A percentile compares a stretch with the other conserved stretches of the same genome.
phyloP scores from a whole-genome alignment of 2,888 invertebrate genomes.

The Caenorhabditis sinica region DNA sequence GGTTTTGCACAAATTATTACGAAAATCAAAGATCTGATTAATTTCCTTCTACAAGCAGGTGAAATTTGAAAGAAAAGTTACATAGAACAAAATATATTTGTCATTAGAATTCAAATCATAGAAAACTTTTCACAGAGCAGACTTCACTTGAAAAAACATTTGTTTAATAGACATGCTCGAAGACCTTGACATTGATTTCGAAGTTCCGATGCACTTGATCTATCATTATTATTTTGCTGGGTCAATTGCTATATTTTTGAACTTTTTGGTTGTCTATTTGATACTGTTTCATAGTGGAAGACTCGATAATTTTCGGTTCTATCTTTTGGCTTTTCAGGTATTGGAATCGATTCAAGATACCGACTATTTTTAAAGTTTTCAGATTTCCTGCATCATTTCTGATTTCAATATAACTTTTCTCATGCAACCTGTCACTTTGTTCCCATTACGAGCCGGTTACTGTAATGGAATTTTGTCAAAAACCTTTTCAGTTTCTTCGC shows the following conservation, averaged over 20 bases:
- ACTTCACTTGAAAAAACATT: no score
- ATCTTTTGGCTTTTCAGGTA: slow-evolving; percentile 27
- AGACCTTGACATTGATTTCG: no score
- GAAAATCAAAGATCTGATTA: no score
- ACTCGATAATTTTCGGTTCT: slow-evolving; percentile 17
- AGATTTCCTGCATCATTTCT: background rate
- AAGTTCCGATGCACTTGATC: no score
- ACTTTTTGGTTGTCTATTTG: slow-evolving; percentile 14
- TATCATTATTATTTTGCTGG: background rate
- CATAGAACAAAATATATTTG: no score
- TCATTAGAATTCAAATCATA: no score
- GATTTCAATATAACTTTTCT: slow-evolving; percentile 24
- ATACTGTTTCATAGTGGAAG: slow-evolving; percentile 4
- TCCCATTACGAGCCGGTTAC: slow-evolving; percentile 40
- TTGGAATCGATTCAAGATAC: no score
- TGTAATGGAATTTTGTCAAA: slow-evolving; percentile 18
- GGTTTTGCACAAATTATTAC: no score
- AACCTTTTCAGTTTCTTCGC: slow-evolving; percentile 5
- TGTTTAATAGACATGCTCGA: no score
- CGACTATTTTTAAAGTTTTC: background rate
- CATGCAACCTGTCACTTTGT: slow-evolving; percentile 36
- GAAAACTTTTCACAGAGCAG: no score
- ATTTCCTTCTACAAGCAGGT: no score
- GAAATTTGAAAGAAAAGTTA: no score
- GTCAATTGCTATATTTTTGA: background rate